Evolutionary conservation across 2,113 vertebrate genomes (phyloP).

Genomic region (Bujurquina vittata): DNA sequence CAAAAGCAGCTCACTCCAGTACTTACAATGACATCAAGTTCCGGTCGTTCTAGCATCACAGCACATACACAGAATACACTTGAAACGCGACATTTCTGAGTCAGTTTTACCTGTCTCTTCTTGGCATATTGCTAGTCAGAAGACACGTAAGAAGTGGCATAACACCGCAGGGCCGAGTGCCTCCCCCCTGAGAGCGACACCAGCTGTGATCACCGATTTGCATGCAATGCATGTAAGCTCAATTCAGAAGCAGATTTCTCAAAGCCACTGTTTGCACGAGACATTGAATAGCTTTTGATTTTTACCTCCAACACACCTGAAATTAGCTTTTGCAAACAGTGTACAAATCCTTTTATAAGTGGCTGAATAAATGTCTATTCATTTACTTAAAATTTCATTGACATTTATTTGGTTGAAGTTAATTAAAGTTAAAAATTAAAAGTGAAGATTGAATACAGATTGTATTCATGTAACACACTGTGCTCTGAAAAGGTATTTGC

Average conservation of each 20-base stretch:
- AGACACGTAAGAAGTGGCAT: neutral
- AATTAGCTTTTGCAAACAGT: neutral
- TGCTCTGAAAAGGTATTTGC: too few species aligned
- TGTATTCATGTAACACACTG: neutral
- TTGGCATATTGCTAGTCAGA: neutral
- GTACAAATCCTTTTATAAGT: neutral
- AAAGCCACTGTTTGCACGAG: neutral
- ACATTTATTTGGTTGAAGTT: too few species aligned
- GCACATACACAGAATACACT: neutral
- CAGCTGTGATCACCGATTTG: constrained; percentile 1
- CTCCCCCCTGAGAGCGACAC: neutral
- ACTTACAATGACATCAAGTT: neutral
- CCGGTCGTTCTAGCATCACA: neutral
- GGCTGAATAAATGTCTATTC: too few species aligned
- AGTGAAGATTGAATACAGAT: too few species aligned
- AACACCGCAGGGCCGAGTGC: neutral
- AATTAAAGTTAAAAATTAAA: too few species aligned
- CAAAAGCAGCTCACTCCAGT: neutral
- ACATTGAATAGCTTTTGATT: neutral
- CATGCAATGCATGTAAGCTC: neutral
- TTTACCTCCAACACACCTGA: neutral
- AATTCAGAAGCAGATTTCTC: neutral
- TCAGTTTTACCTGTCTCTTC: neutral
- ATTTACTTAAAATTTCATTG: too few species aligned
- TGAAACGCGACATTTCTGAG: neutral